Evolutionary conservation across 2,888 invertebrate species (phyloP), one percentile per base, ranked within the genome.

Genomic region (Cataglyphis albicans): DNA sequence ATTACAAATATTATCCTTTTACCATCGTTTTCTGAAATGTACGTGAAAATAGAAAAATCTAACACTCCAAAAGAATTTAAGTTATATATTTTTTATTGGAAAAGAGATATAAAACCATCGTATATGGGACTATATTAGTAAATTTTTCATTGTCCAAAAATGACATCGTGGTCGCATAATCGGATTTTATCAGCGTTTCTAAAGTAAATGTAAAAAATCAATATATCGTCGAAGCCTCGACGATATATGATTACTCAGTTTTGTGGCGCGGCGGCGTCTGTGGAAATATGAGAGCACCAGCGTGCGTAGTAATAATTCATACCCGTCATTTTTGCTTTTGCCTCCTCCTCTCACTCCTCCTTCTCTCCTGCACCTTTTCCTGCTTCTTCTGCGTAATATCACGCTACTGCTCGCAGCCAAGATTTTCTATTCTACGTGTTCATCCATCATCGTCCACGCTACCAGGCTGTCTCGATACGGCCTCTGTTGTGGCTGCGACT

Each of bases 361-460:
- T 80, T 75, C 75, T 75, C 75, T 87, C 59, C 18, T 44, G 44
- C 12, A 44, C 67, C 57, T 38, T 61, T 25, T 81, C 15, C 81
- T 80, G 70, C 75, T 87, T 65, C 74, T 75, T 82, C 82, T 83
- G 76, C 73, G 85, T 75, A 82, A 87, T 85, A 86, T 83, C 81
- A 74, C 76, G 83, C 86, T 73, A 59, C 76, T 57, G 87, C 88
- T 84, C 73, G 83, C 81, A 85, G 82, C 89, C 86, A 90, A 91
- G 91, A 90, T 90, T 90, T 90, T 90, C 89, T 86, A 89, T 90
- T 90, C 87, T 84, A 83, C 81, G 74, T 73, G 86, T 86, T 86
- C 91, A 92, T 91, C 89, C 90, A 89, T 91, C 91, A 90, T 91
- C 90, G 89, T 90, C 85, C 78, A 44, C 59, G 83, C 83, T 84